phyloP scores from a whole-genome alignment of 2,797 vertebrate species.

The Pangasius macronema region DNA sequence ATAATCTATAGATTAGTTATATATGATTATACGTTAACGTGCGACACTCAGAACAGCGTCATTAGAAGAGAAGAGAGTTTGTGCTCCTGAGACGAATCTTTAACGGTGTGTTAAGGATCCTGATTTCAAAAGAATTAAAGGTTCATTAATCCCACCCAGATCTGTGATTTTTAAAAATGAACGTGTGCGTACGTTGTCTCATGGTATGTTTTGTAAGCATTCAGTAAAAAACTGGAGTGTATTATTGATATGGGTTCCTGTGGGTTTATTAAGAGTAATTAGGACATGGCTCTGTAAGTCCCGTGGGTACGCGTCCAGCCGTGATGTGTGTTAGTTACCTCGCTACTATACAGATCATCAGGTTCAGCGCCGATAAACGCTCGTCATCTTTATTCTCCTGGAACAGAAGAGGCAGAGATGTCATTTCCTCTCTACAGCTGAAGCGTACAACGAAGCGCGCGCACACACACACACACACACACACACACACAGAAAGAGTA shows the following conservation, averaged over 20 bases:
- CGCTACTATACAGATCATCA: constrained; percentile 96
- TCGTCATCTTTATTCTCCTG: constrained; percentile 89
- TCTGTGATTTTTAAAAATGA: background rate
- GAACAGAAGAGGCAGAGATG: constrained; percentile 15
- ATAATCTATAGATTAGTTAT: no score
- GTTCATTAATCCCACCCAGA: background rate
- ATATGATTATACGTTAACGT: background rate
- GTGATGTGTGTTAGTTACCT: constrained; percentile 73
- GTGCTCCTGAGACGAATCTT: background rate
- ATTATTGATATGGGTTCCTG: background rate
- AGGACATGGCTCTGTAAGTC: background rate
- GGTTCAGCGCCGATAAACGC: constrained; percentile 88
- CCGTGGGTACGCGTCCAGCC: background rate
- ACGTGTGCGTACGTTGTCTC: no score
- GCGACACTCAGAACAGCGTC: background rate
- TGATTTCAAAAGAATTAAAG: background rate
- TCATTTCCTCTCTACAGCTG: background rate
- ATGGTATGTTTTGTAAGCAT: no score
- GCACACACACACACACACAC: no score
- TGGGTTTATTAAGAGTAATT: background rate
- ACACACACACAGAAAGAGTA: no score
- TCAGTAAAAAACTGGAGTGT: background rate
- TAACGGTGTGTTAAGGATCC: background rate
- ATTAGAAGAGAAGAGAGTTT: background rate
- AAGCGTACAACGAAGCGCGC: background rate